Base-by-base conservation (phyloP, 1,140 invertebrate genomes). In the Melanaphis sacchari region DNA sequence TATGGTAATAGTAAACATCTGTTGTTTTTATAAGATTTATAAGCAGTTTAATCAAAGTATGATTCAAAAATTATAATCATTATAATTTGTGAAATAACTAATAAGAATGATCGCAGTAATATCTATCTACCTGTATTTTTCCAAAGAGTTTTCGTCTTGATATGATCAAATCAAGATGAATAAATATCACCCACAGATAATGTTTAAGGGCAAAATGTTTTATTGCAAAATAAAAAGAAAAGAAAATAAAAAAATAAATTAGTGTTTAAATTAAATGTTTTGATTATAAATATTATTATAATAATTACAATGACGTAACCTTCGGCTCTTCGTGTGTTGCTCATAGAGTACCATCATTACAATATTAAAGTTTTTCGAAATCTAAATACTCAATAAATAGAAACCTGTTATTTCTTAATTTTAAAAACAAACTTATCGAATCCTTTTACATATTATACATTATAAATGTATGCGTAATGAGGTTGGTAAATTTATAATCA, bases 351-450 rank as follows among this genome's bases (percentile, higher is more conserved):
- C 36, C 87, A 52, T n/a, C 87, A 88, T 15, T 36, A 38, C 36
- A 88, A 26, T 49, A 52, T 88, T 49, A 88, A 38, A 88, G n/a
- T 88, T 90, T 90, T 59, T 59, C 21, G 41, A 90, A 59, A 90
- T 59, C 21, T 7, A 88, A 85, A 88, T 88, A 88, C 5, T 49
- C 21, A 88, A 52, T 88, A 49, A 59, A 41, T 31, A 66, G 21
- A 59, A 90, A 90, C 89, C 52, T 66, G 52, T 90, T 90, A 90
- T 90, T 90, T 41, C 89, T 90, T 41, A 41, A 66, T 90, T 90
- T 90, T 31, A 41, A 90, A 90, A 90, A 90, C 89, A 66, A 90
- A 90, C 54, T 26, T 89, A 36, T 89, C 46, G 21, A 49, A n/a
- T 88, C n/a, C 38, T 90, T 40, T 52, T n/a, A 49, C 8, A 52